phyloP scores from a whole-genome alignment of 2,888 invertebrate genomes.

The Ophion costatus region DNA sequence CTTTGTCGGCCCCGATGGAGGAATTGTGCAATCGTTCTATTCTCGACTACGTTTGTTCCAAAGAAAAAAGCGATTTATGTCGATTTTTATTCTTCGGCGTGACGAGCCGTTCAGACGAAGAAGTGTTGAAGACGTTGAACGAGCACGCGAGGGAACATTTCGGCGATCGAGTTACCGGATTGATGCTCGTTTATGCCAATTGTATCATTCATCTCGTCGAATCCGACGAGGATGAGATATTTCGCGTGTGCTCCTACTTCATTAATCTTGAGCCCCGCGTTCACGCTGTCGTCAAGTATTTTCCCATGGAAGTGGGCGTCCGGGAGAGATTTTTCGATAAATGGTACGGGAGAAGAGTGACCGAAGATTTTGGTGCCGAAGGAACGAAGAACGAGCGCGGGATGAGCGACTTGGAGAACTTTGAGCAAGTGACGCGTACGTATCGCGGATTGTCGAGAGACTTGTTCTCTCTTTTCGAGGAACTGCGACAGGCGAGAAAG shows the following conservation, averaged over 20 bases:
- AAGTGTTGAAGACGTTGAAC: conserved; percentile 51
- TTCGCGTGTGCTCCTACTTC: conserved; percentile 57
- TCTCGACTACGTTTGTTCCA: conserved; percentile 53
- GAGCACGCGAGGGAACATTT: conserved; percentile 58
- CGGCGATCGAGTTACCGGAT: conserved; percentile 61
- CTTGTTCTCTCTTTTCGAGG: conserved; percentile 63
- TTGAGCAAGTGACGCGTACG: conserved; percentile 48
- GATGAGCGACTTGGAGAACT: conserved; percentile 12
- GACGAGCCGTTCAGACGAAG: conserved; percentile 47
- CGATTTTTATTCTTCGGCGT: conserved; percentile 63
- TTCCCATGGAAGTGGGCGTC: conserved; percentile 62
- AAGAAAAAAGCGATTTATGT: conserved; percentile 52
- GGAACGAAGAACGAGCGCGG: not conserved
- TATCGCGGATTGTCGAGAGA: conserved; percentile 49
- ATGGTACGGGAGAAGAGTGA: conserved; percentile 62
- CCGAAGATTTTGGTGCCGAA: not conserved
- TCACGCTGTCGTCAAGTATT: conserved; percentile 57
- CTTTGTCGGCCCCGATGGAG: conserved; percentile 58
- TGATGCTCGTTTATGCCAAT: conserved; percentile 63
- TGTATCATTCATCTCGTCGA: conserved; percentile 65
- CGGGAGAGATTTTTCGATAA: conserved; percentile 66
- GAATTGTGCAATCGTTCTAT: conserved; percentile 57
- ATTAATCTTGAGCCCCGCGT: conserved; percentile 42
- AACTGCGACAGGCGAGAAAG: conserved; percentile 48
- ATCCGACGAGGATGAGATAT: conserved; percentile 65